Conservation (phyloP, 2,888 invertebrate genomes). For the Drosophila suboccidentalis region DNA sequence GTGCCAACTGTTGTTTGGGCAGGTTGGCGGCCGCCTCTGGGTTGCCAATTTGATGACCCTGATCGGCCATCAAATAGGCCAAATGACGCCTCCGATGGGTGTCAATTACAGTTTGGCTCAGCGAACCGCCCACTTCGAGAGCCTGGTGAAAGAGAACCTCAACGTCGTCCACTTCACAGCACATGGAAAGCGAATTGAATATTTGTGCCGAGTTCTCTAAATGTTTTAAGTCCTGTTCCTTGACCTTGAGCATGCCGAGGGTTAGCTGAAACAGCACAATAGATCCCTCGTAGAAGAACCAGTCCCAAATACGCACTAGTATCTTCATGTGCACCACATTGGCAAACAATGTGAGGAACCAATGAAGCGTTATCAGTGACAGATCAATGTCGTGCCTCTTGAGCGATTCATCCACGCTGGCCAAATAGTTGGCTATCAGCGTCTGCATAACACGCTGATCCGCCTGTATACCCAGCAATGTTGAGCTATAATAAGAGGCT, state of each 20-base stretch:
- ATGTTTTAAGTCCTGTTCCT: constrained; percentile 92
- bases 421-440: constrained; percentile 94
- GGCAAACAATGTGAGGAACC: constrained; percentile 98
- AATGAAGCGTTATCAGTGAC: constrained; percentile 97
- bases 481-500: constrained; percentile 98
- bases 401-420: constrained; percentile 95
- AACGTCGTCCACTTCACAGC: constrained; percentile 96
- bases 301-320: constrained; percentile 96
- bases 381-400: constrained; percentile 97
- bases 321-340: constrained; percentile 98
- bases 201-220: constrained; percentile 98
- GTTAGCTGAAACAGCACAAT: constrained; percentile 97
- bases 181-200: constrained; percentile 98
- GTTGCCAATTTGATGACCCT: constrained; percentile 96
- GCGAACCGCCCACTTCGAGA: constrained; percentile 91
- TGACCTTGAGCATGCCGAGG: constrained; percentile 96
- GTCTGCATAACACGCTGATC: constrained; percentile 98
- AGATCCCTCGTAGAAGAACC: constrained; percentile 98
- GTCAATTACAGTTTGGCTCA: constrained; percentile 91
- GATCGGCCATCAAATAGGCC: constrained; percentile 98
- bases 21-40: constrained; percentile 95
- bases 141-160: constrained; percentile 91
- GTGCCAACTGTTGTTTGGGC: constrained; percentile 95
- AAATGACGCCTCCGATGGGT: constrained; percentile 96
- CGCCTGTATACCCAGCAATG: constrained; percentile 96